A percentile compares a stretch with the other conserved stretches of the same genome.
These are phyloP conservation scores for Melipona bicolor DNA, from an alignment of 2,888 invertebrate genomes.

Conservation along the genomic window DNA sequence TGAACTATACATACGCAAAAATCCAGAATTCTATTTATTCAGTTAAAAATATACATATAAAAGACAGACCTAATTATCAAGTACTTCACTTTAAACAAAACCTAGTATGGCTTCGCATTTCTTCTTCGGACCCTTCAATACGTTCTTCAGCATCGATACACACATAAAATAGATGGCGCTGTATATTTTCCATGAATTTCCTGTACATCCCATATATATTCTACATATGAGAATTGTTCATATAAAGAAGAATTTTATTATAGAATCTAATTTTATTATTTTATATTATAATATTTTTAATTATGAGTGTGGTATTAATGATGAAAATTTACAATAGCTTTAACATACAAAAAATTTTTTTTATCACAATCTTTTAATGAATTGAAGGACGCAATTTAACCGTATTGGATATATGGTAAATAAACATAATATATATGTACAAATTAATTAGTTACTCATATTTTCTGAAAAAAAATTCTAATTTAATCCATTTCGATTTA, in stretches of 20 bases:
- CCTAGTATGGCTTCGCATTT: conserved; percentile 21
- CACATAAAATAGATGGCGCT: conserved; percentile 13
- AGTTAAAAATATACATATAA: background rate
- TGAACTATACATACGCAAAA: background rate
- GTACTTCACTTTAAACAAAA: conserved; percentile 14
- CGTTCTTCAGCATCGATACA: background rate
- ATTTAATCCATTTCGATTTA: too few species aligned
- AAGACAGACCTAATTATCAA: background rate
- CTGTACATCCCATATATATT: background rate
- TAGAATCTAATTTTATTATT: too few species aligned
- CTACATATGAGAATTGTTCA: background rate
- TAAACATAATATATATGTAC: too few species aligned
- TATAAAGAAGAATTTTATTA: background rate
- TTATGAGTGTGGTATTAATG: background rate
- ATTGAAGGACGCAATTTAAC: background rate
- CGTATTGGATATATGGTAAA: background rate
- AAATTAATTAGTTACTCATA: background rate
- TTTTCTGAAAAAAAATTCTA: too few species aligned
- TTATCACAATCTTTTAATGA: background rate
- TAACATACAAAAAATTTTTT: background rate
- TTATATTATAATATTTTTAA: background rate
- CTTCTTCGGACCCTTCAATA: conserved; percentile 9
- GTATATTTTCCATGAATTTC: background rate
- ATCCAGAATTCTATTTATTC: background rate
- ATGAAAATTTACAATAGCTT: background rate